A percentile compares a stretch with the other conserved stretches of the same genome.
Conservation (phyloP, 2,888 invertebrate species). For the Amphipoea lucens region DNA sequence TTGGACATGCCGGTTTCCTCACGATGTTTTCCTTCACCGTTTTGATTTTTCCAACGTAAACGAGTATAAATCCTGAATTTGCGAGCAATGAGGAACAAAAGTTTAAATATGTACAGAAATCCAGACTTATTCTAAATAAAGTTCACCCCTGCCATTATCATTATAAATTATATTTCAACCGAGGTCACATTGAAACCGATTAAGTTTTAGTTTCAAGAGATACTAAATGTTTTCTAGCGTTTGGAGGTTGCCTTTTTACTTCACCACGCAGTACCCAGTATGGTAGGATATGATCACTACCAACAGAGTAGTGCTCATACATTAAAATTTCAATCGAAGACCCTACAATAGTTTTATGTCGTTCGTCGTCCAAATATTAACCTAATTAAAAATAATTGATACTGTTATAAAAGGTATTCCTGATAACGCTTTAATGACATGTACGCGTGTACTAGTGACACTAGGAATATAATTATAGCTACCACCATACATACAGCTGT, state of each 20-base stretch:
- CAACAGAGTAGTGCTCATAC: neutral
- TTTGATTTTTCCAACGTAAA: conserved; percentile 28
- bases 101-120: neutral
- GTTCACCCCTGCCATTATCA: neutral
- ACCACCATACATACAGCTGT: neutral
- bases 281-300: neutral
- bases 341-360: neutral
- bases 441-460: neutral
- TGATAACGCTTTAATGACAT: neutral
- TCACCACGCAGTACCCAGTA: neutral
- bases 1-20: too few species aligned
- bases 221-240: neutral
- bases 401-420: neutral
- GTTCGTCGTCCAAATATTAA: too few species aligned
- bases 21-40: too few species aligned
- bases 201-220: neutral
- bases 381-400: conserved; percentile 26
- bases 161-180: too few species aligned
- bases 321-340: neutral
- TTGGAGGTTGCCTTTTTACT: neutral
- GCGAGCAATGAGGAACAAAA: conserved; percentile 25
- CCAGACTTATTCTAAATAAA: too few species aligned
- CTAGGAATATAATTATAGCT: neutral
- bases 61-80: conserved; percentile 41
- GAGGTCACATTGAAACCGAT: neutral